Conservation (phyloP, 2,888 invertebrate genomes). For the Emmelina monodactyla region DNA sequence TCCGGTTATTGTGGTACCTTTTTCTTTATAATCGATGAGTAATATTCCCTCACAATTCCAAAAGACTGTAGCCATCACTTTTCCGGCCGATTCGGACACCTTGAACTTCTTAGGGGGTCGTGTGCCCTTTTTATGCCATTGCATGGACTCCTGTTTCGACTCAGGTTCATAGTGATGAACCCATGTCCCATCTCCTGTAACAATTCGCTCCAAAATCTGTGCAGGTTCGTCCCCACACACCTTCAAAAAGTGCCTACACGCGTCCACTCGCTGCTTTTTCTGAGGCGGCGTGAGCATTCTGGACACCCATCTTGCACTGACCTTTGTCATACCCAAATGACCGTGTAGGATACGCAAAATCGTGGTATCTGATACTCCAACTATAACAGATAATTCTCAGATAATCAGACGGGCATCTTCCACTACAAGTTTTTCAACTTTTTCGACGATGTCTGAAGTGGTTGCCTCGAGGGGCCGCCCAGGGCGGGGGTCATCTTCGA, state of each 20-base stretch:
- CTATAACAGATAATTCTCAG: conserved; percentile 9
- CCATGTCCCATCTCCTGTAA: neutral
- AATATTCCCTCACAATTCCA: conserved; percentile 11
- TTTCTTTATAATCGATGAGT: conserved; percentile 11
- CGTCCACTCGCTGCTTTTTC: neutral
- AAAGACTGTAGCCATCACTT: too few species aligned
- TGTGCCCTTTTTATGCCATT: conserved; percentile 17
- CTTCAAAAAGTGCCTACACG: neutral
- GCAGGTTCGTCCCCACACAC: neutral
- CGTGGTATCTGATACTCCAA: conserved; percentile 9
- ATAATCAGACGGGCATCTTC: conserved; percentile 9
- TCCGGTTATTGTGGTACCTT: conserved; percentile 10
- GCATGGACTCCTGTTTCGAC: conserved; percentile 1
- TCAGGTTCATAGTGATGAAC: conserved; percentile 1
- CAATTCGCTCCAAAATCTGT: neutral
- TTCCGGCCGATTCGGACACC: too few species aligned
- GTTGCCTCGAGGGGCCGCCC: conserved; percentile 10
- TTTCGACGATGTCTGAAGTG: conserved; percentile 12
- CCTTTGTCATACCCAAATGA: conserved; percentile 9
- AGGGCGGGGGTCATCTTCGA: conserved; percentile 10
- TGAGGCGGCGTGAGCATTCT: conserved; percentile 2
- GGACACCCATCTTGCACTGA: neutral
- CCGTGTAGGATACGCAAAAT: conserved; percentile 8
- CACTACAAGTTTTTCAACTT: conserved; percentile 13
- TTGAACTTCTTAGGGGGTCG: too few species aligned